Percentiles rank a stretch among this genome's conserved stretches.
Evolutionary conservation across 1,140 invertebrate species (phyloP).

Genomic region (Drosophila jambulina): DNA sequence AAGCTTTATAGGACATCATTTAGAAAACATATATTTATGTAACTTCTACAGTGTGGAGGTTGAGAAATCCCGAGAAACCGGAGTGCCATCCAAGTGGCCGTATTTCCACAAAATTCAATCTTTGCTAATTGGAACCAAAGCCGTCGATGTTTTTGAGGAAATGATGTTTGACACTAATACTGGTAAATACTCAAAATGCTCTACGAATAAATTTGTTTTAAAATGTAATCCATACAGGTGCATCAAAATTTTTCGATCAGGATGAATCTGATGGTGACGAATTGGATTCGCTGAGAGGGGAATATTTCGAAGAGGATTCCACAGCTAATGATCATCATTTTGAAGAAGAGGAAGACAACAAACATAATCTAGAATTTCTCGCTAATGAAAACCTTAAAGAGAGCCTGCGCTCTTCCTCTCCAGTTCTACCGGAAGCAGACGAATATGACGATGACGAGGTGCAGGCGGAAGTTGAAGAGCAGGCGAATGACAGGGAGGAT

Average conservation of each 20-base stretch:
- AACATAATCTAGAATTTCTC: background rate
- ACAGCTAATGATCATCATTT: background rate
- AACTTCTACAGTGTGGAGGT: slow-evolving; percentile 34
- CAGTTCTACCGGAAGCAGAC: background rate
- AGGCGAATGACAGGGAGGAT: background rate
- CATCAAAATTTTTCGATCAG: background rate
- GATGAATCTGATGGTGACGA: slow-evolving; percentile 17
- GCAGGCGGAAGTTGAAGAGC: background rate
- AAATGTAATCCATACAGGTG: background rate
- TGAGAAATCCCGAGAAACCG: slow-evolving; percentile 28
- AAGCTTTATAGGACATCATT: no score
- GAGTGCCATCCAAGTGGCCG: slow-evolving; percentile 46
- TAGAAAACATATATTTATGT: background rate
- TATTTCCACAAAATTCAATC: slow-evolving; percentile 55
- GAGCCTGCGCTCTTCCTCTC: slow-evolving; percentile 1
- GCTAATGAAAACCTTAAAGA: background rate
- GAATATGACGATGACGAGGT: background rate
- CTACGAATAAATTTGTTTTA: background rate
- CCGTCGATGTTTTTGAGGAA: slow-evolving; percentile 55
- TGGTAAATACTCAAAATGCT: slow-evolving; percentile 2
- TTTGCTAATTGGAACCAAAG: slow-evolving; percentile 32
- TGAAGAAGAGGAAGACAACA: background rate
- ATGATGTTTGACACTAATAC: slow-evolving; percentile 40
- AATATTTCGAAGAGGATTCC: background rate
- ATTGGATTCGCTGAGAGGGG: background rate